A percentile compares a stretch with the other conserved stretches of the same genome.
Conservation (phyloP, 2,888 invertebrate genomes). For the Noctua janthina region DNA sequence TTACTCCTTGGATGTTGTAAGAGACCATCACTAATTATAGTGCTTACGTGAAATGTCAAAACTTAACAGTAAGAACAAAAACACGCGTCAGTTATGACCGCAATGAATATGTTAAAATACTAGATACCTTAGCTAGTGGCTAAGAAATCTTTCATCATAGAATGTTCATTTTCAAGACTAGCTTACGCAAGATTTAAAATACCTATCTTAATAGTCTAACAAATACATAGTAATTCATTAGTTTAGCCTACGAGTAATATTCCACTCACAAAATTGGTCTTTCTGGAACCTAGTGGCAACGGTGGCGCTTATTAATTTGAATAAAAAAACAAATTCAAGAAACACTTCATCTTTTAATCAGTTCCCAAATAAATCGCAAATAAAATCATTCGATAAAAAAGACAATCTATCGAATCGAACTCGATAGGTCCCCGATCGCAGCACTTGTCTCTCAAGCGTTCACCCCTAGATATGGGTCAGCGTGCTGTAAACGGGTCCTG, state of each 20-base stretch:
- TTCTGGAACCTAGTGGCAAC: neutral
- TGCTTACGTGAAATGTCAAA: slow-evolving; percentile 50
- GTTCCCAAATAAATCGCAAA: neutral
- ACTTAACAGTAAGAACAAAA: slow-evolving; percentile 27
- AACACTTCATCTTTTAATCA: neutral
- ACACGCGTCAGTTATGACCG: neutral
- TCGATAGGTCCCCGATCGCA: slow-evolving; percentile 39
- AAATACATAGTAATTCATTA: neutral
- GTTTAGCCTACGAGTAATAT: neutral
- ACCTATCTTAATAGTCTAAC: neutral
- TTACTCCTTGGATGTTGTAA: slow-evolving; percentile 20
- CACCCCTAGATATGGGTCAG: slow-evolving; percentile 83
- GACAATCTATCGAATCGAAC: slow-evolving; percentile 34
- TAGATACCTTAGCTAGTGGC: neutral
- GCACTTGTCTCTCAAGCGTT: slow-evolving; percentile 68
- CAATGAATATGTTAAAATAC: slow-evolving; percentile 24
- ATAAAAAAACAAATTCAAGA: neutral
- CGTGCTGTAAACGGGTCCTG: slow-evolving; percentile 79
- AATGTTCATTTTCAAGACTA: neutral
- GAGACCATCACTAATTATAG: slow-evolving; percentile 21
- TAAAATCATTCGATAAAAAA: neutral
- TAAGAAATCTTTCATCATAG: neutral
- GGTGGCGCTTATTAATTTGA: neutral
- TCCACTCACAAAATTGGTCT: neutral
- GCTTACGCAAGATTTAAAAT: neutral